Base-by-base conservation (phyloP, 2,888 invertebrate genomes). In the Callyntrura sp. region DNA sequence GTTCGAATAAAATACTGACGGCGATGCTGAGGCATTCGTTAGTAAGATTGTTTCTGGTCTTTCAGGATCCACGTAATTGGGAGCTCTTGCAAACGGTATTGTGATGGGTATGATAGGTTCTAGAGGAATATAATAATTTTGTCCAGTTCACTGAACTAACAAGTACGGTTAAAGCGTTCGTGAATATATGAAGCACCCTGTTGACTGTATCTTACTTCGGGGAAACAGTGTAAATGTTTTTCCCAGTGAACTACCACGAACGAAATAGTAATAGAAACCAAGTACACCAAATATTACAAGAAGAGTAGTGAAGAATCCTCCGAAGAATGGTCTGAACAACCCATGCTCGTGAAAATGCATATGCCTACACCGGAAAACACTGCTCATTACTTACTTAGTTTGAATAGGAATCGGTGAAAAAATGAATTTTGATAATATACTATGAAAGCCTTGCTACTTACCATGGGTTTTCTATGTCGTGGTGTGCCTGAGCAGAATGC, bases 291-390 rank as follows among this genome's bases (percentile, higher is more conserved):
- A 60, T n/a, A 88, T 82, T n/a, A 88, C 9, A 48, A 82, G 25
- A 5, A 88, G 11, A 20, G 88, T 88, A 3, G 73, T 73, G 62
- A 88, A 88, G 43, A 88, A 88, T 6, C 88, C 88, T 25, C 88
- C 82, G 17, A 88, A 82, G 23, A 88, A 88, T n/a, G 70, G 70
- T 45, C 82, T 12, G n/a, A 60, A 82, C 0, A 88, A 60, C 60
- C 73, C 81, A 62, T 87, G 87, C 23, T 78, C 17, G 45, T 86
- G 78, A 28, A 79, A 78, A 25, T 68, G 84, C 5, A 23, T 55
- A 23, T 45, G 65, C 78, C 78, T 78, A 20, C 43, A 57, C n/a
- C n/a, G n/a, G n/a, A n/a, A n/a, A n/a, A n/a, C n/a, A n/a, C n/a
- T n/a, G n/a, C n/a, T n/a, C n/a, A n/a, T n/a, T n/a, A n/a, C n/a